A percentile compares a stretch with the other conserved stretches of the same genome.
These are phyloP conservation scores for Sminthurides aquaticus DNA, from an alignment of 2,888 invertebrate species.

Conservation along the genomic window DNA sequence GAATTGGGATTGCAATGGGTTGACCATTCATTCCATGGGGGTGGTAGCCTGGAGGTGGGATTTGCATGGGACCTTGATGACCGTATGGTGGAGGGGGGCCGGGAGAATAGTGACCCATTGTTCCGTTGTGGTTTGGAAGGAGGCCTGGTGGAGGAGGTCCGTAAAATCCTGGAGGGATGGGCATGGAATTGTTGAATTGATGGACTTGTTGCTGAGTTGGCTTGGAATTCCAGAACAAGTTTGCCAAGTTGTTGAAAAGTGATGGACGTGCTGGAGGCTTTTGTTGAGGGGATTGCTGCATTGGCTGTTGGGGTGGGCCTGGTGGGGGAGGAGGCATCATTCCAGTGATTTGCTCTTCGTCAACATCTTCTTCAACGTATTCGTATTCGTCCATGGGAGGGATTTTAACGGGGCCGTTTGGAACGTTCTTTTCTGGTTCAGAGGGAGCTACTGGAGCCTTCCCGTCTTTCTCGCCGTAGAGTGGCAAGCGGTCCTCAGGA, in stretches of 20 bases:
- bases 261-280: constrained; percentile 4
- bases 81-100: constrained; percentile 7
- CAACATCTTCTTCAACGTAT: constrained; percentile 16
- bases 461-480: constrained; percentile 22
- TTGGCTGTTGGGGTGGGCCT: constrained; percentile 4
- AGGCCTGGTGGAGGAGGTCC: constrained; percentile 21
- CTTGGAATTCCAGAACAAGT: constrained; percentile 11
- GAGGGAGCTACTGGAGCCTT: background rate
- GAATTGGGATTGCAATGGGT: constrained; percentile 5
- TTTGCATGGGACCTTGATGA: constrained; percentile 3
- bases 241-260: constrained; percentile 14
- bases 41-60: background rate
- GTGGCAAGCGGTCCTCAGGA: constrained; percentile 47
- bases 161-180: constrained; percentile 8
- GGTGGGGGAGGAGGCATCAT: constrained; percentile 24
- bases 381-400: constrained; percentile 27
- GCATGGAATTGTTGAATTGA: constrained; percentile 14
- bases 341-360: constrained; percentile 20
- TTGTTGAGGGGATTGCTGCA: background rate
- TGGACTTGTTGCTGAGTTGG: background rate
- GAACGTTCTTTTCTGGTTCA: constrained; percentile 8
- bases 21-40: constrained; percentile 1
- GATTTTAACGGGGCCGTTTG: constrained; percentile 25
- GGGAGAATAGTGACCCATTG: constrained; percentile 3
- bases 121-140: constrained; percentile 7